Percentiles rank a stretch among this genome's conserved stretches.
phyloP scores from a whole-genome alignment of 1,140 invertebrate species.

The Xylocopa sonorina region DNA sequence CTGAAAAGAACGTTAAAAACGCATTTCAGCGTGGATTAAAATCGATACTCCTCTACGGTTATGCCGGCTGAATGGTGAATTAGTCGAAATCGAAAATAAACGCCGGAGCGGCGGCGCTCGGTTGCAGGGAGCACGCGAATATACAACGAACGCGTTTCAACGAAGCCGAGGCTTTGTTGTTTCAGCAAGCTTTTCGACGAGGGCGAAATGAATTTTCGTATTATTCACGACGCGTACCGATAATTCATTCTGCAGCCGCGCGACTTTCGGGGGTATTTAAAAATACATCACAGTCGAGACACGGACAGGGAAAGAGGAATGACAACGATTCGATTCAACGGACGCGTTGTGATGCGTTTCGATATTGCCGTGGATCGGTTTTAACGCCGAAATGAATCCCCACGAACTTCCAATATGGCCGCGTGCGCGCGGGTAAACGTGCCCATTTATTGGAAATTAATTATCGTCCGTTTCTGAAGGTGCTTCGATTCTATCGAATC shows the following conservation, averaged over 20 bases:
- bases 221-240: conserved; percentile 12
- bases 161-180: conserved; percentile 5
- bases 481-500: not conserved
- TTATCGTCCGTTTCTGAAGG: conserved; percentile 9
- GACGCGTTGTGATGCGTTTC: not conserved
- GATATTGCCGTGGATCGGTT: conserved; percentile 32
- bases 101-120: not conserved
- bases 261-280: conserved; percentile 1
- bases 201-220: conserved; percentile 20
- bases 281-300: conserved; percentile 5
- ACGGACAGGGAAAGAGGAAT: not conserved
- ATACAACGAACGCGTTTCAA: not conserved
- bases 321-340: conserved; percentile 1
- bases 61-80: conserved; percentile 22
- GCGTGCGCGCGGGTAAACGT: not conserved
- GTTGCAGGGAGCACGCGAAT: too few relatives aligned
- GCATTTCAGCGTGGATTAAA: not conserved
- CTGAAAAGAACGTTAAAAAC: conserved; percentile 24
- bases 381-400: conserved; percentile 20
- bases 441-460: conserved; percentile 40
- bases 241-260: not conserved
- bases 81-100: conserved; percentile 24
- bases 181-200: not conserved
- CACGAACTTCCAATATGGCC: conserved; percentile 28
- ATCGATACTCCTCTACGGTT: conserved; percentile 20